Percentiles rank a stretch among this genome's conserved stretches.
These are phyloP conservation scores for Caenorhabditis sp. DNA, from an alignment of 2,888 invertebrate species.

Conservation along the genomic window DNA sequence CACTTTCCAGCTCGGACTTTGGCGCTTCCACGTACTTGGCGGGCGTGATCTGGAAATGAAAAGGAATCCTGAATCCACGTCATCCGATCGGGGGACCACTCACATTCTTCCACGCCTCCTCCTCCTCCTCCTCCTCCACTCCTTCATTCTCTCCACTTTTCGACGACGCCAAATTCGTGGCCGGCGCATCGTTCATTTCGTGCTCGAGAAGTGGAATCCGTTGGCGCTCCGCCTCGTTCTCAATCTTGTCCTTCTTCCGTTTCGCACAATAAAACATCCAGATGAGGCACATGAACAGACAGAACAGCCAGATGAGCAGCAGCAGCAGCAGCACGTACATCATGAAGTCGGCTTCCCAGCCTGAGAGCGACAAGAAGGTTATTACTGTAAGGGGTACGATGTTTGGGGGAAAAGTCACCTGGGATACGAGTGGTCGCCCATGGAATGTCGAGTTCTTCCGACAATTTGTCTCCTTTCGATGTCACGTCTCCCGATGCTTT, in stretches of 20 bases:
- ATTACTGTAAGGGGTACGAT: no score
- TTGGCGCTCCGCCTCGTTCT: constrained; percentile 1
- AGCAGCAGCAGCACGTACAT: constrained; percentile 18
- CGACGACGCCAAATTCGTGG: background rate
- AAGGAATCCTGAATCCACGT: no score
- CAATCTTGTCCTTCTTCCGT: constrained; percentile 6
- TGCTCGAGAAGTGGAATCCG: background rate
- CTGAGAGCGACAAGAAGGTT: no score
- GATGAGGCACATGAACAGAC: constrained; percentile 16
- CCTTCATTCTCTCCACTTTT: background rate
- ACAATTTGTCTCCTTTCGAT: no score
- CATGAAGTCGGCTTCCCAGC: constrained; percentile 1
- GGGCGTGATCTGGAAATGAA: constrained; percentile 39
- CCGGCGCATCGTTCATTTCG: background rate
- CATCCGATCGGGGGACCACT: background rate
- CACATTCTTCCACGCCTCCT: constrained; percentile 34
- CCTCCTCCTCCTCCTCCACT: constrained; percentile 10
- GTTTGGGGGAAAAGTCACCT: no score
- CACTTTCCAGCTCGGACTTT: constrained; percentile 27
- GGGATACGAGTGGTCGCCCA: no score
- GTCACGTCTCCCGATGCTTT: no score
- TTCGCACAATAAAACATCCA: constrained; percentile 42
- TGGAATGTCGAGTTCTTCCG: no score
- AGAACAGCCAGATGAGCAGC: constrained; percentile 29
- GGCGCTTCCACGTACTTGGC: background rate